phyloP scores from a whole-genome alignment of 2,797 vertebrate species.

The Enteromius radiatus region DNA sequence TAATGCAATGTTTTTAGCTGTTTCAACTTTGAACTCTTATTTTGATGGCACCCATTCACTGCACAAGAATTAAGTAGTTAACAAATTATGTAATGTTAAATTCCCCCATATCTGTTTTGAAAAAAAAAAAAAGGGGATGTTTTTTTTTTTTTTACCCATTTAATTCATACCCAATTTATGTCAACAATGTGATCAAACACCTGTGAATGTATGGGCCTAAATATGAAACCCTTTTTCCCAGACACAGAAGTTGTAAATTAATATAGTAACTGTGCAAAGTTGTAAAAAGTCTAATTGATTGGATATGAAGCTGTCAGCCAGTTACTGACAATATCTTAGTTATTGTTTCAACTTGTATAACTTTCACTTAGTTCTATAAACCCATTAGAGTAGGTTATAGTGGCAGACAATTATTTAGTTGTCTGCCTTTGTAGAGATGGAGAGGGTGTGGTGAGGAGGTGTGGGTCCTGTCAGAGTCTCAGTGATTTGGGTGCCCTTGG shows the following conservation, averaged over 20 bases:
- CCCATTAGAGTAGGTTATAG: slow-evolving; percentile 16
- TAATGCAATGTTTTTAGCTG: neutral
- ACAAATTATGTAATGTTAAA: neutral
- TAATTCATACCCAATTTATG: neutral
- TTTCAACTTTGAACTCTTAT: neutral
- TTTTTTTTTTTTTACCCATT: neutral
- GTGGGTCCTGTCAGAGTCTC: slow-evolving; percentile 47
- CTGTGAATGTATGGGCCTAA: neutral
- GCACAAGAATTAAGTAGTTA: neutral
- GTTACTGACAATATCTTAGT: neutral
- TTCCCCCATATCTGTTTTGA: neutral
- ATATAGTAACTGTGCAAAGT: neutral
- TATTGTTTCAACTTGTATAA: neutral
- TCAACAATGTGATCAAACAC: neutral
- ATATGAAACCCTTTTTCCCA: neutral
- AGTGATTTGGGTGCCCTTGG: slow-evolving; percentile 66
- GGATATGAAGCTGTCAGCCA: neutral
- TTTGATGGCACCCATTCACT: neutral
- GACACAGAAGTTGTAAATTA: neutral
- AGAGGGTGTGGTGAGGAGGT: slow-evolving; percentile 53
- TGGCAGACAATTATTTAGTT: slow-evolving; percentile 7
- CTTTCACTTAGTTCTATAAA: neutral
- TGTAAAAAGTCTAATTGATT: neutral
- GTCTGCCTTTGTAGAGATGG: slow-evolving; percentile 47
- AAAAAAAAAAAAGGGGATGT: too few relatives aligned